These are phyloP conservation scores for Anastrepha obliqua DNA, from an alignment of 1,140 invertebrate species.

Conservation along the genomic window DNA sequence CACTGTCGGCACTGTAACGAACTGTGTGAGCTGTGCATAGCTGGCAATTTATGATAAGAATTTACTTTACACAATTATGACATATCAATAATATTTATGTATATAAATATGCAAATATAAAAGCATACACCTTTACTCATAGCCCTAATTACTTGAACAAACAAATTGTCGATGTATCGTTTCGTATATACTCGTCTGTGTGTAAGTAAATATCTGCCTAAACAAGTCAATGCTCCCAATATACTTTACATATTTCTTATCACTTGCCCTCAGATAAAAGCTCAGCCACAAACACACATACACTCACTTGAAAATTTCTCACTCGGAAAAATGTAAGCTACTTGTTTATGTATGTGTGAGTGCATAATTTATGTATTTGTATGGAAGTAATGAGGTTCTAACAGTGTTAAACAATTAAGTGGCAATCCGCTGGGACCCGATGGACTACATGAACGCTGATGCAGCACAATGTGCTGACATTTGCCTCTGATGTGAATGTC, in stretches of 20 bases:
- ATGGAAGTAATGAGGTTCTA: conserved; percentile 13
- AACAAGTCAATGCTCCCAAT: conserved; percentile 10
- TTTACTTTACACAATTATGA: neutral
- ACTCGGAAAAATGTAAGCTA: neutral
- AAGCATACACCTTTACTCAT: neutral
- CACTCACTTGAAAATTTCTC: neutral
- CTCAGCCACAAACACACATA: neutral
- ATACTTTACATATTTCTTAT: conserved; percentile 1
- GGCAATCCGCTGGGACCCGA: conserved; percentile 34
- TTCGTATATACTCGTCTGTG: neutral
- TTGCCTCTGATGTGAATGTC: neutral
- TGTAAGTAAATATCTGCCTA: neutral
- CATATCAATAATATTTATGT: neutral
- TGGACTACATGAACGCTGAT: neutral
- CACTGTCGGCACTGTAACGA: neutral
- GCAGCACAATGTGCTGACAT: neutral
- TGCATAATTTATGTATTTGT: conserved; percentile 35
- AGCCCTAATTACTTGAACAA: too few species aligned
- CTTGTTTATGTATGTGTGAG: neutral
- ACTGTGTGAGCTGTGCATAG: neutral
- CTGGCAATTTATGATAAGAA: neutral
- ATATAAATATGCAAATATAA: neutral
- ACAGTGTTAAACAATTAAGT: conserved; percentile 44
- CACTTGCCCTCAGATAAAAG: neutral
- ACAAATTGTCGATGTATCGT: too few species aligned